Evolutionary conservation across 2,888 invertebrate species (phyloP), one percentile per base, ranked within the genome.

Genomic region (Acanthosepion lycidas): DNA sequence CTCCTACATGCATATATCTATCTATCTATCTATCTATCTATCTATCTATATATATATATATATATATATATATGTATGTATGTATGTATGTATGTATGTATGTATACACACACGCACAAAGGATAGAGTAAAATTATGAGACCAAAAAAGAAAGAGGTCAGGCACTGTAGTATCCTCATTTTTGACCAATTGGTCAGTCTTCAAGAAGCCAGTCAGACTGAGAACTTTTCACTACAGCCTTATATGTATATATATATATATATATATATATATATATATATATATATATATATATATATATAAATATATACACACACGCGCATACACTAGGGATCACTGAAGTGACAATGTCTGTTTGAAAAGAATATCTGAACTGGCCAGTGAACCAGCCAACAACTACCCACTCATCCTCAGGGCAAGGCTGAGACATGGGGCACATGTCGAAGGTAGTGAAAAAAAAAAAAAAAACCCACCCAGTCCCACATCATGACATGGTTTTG

Each of bases 321-420:
- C 33, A 33, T 33, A 33, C 33, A 12, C 78, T 78, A 5, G 15
- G n/a, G n/a, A 78, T 78, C 33, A 78, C 28, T 78, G n/a, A 78
- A 78, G 78, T 78, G 78, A n/a, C 78, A 78, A 78, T 78, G 18
- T 78, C 78, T 78, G 78, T 15, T 78, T 78, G 78, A 78, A 78
- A 78, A n/a, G 78, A 78, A 78, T 78, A 78, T 78, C n/a, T n/a
- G n/a, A 78, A 78, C n/a, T 78, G 78, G n/a, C n/a, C 78, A n/a
- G n/a, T 15, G 18, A 78, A 78, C 12, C n/a, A 78, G 78, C n/a
- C n/a, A 78, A 64, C 64, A 51, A 23, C n/a, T 78, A 1, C n/a
- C 9, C n/a, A 78, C 78, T 5, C n/a, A 78, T 15, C 78, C n/a
- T 78, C 9, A 12, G 78, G 78, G 78, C 12, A 78, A 78, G 78